Evolutionary conservation across 2,888 invertebrate species (phyloP).

Genomic region (Pristionchus arcanus): DNA sequence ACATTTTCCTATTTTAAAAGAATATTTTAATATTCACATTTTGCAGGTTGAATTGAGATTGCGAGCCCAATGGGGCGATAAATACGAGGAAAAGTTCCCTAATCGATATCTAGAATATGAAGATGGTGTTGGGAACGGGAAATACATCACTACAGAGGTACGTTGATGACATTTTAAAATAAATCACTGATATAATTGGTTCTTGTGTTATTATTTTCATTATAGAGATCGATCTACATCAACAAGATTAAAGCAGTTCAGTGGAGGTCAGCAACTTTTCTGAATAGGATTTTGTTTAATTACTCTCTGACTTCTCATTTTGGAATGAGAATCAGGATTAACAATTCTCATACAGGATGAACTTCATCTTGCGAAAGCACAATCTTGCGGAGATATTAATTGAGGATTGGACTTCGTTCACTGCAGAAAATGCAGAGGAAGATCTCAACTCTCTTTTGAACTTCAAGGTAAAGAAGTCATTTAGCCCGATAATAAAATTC

Average conservation of each 20-base stretch:
- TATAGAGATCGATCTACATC: not conserved
- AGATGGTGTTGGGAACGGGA: not conserved
- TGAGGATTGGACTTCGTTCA: not conserved
- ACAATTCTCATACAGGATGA: not conserved
- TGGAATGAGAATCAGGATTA: not conserved
- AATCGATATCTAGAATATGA: not conserved
- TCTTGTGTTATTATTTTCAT: not conserved
- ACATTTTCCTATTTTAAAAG: no score
- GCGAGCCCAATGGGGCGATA: not conserved
- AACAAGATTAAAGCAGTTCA: not conserved
- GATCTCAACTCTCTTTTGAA: not conserved
- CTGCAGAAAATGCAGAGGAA: not conserved
- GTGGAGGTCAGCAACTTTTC: not conserved
- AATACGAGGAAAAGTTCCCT: not conserved
- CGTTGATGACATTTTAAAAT: no score
- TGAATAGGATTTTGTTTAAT: not conserved
- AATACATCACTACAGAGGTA: not conserved
- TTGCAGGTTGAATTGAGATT: not conserved
- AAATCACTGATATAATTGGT: no score
- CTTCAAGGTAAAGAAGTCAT: not conserved
- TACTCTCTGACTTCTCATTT: not conserved
- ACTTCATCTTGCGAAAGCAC: not conserved
- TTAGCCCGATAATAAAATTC: no score
- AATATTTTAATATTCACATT: no score
- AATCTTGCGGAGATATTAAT: not conserved